Percentiles rank a stretch among this genome's conserved stretches.
These are phyloP conservation scores for Panonychus citri DNA, from an alignment of 1,140 invertebrate genomes.

Conservation along the genomic window DNA sequence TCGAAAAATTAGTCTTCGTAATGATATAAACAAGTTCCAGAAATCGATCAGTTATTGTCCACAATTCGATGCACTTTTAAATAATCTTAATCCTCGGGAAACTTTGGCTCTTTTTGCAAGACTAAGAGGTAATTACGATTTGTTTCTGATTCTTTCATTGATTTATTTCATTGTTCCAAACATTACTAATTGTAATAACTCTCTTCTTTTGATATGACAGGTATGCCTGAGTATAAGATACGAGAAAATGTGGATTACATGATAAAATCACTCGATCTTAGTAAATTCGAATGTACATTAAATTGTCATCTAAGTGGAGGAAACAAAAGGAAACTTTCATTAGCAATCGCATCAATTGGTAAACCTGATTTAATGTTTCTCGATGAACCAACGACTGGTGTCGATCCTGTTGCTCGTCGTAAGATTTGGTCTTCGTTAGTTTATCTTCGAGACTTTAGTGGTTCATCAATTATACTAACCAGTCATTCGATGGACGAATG, in stretches of 20 bases:
- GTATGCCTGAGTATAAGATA: background rate
- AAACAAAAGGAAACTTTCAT: slow-evolving; percentile 31
- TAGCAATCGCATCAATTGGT: slow-evolving; percentile 28
- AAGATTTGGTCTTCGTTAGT: slow-evolving; percentile 30
- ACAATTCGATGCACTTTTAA: slow-evolving; percentile 48
- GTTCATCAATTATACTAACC: slow-evolving; percentile 17
- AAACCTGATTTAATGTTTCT: background rate
- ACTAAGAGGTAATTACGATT: slow-evolving; percentile 33
- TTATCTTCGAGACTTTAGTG: slow-evolving; percentile 12
- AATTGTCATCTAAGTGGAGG: slow-evolving; percentile 25
- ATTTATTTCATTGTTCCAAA: too few species aligned
- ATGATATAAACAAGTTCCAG: slow-evolving; percentile 31
- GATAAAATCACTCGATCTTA: slow-evolving; percentile 11
- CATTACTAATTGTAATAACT: too few species aligned
- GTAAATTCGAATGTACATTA: slow-evolving; percentile 13
- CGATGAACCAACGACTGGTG: slow-evolving; percentile 28
- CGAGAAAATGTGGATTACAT: background rate
- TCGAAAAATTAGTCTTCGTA: slow-evolving; percentile 3
- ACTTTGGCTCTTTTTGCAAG: slow-evolving; percentile 45
- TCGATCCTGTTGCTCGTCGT: slow-evolving; percentile 30
- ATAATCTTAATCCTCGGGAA: slow-evolving; percentile 52
- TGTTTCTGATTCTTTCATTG: too few species aligned
- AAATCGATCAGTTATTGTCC: slow-evolving; percentile 30
- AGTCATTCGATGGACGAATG: slow-evolving; percentile 58
- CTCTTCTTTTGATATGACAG: background rate